A percentile compares a stretch with the other conserved stretches of the same genome.
Conservation (phyloP, 2,888 invertebrate species). For the Blastobasis adustella region DNA sequence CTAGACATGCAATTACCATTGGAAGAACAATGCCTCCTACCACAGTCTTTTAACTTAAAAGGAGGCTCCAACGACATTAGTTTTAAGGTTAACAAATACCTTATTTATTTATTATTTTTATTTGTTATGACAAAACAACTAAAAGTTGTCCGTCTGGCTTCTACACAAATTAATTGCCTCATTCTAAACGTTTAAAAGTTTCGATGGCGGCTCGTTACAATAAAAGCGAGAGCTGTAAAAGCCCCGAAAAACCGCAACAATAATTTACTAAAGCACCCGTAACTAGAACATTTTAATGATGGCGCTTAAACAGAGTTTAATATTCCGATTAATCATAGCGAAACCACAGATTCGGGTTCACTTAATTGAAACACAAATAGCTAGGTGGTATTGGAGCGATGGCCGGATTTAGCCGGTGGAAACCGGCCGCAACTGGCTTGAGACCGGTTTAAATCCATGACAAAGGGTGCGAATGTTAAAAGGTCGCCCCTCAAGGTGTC, state of each 20-base stretch:
- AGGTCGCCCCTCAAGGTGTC: conserved; percentile 33
- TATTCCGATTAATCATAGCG: conserved; percentile 43
- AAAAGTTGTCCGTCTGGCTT: too few species aligned
- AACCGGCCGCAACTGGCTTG: conserved; percentile 27
- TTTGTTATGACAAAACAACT: too few species aligned
- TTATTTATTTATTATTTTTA: too few species aligned
- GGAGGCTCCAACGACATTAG: too few species aligned
- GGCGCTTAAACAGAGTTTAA: conserved; percentile 3
- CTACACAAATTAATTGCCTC: too few species aligned
- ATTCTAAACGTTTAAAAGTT: too few species aligned
- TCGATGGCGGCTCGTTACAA: too few species aligned
- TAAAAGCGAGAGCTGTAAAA: too few species aligned
- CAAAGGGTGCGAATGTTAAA: conserved; percentile 39
- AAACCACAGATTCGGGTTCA: conserved; percentile 46
- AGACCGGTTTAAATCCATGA: conserved; percentile 34
- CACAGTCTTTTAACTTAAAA: too few species aligned
- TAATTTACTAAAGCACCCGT: conserved; percentile 1
- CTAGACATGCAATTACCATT: too few species aligned
- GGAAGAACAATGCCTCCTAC: too few species aligned
- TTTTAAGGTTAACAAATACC: too few species aligned
- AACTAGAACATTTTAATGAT: conserved; percentile 3
- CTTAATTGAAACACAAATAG: conserved; percentile 68
- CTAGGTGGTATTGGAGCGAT: conserved; percentile 56
- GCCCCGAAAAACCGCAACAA: conserved; percentile 1
- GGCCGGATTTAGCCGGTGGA: conserved; percentile 35